These are phyloP conservation scores for Rhinoptilus africanus DNA, from an alignment of 2,113 vertebrate genomes.

Conservation along the genomic window DNA sequence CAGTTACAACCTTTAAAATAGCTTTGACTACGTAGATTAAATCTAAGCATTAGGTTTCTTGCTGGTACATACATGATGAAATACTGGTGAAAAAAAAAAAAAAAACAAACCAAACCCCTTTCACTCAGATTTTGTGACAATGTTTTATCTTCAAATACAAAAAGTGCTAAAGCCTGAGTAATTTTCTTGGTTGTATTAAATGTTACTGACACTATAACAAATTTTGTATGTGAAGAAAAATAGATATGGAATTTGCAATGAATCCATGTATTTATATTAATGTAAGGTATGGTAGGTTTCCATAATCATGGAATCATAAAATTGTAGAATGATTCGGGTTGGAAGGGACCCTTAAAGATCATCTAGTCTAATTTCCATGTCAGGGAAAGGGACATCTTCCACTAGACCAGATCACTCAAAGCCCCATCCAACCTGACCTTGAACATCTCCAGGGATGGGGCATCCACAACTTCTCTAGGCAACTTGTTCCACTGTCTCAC, in stretches of 20 bases:
- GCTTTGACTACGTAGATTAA: not conserved
- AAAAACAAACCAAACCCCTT: not conserved
- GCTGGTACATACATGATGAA: rapidly evolving
- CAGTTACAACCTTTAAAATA: not conserved
- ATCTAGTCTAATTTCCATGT: not conserved
- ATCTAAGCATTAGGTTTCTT: not conserved
- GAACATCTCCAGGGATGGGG: rapidly evolving
- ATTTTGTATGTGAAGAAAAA: not conserved
- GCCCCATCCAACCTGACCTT: not conserved
- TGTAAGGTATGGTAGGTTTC: not conserved
- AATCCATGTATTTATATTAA: not conserved
- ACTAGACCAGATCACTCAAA: not conserved
- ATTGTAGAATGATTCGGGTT: rapidly evolving
- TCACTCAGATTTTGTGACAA: not conserved
- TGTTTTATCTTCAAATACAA: not conserved
- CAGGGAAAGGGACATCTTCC: not conserved
- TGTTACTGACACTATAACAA: not conserved
- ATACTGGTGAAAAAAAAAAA: not conserved
- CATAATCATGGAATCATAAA: not conserved
- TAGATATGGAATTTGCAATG: not conserved
- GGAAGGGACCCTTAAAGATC: not conserved
- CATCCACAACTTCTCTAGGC: too few relatives aligned
- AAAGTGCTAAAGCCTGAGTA: not conserved
- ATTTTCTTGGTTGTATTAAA: not conserved
- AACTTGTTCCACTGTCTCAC: not conserved